phyloP scores from a whole-genome alignment of 2,797 vertebrate genomes.

The Stomatorhinus walkeri region DNA sequence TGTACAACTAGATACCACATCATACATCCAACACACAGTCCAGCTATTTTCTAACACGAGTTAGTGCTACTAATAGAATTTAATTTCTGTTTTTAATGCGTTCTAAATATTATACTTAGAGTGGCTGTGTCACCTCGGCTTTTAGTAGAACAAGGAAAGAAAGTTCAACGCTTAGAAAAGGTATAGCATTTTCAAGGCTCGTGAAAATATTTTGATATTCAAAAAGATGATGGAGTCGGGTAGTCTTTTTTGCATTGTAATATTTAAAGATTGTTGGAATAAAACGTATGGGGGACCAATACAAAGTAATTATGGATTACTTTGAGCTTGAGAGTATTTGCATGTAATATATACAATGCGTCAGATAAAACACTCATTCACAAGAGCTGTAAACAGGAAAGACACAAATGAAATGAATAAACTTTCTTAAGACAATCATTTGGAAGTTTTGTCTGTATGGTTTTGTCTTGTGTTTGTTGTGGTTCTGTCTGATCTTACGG shows the following conservation, averaged over 20 bases:
- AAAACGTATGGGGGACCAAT: slow-evolving; percentile 5
- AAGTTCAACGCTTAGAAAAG: slow-evolving; percentile 9
- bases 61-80: slow-evolving; percentile 28
- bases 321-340: slow-evolving; percentile 1
- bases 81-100: slow-evolving; percentile 18
- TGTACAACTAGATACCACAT: neutral
- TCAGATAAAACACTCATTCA: slow-evolving; percentile 19
- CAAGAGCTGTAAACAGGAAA: slow-evolving; percentile 22
- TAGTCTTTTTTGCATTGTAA: slow-evolving; percentile 17
- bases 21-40: slow-evolving; percentile 12
- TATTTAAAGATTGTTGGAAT: slow-evolving; percentile 19
- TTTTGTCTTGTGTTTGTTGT: neutral
- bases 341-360: slow-evolving; percentile 17
- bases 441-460: neutral
- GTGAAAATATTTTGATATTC: slow-evolving; percentile 20
- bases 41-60: slow-evolving; percentile 19
- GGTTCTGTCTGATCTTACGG: neutral
- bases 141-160: slow-evolving; percentile 25
- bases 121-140: slow-evolving; percentile 32
- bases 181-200: slow-evolving; percentile 16
- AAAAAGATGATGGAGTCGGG: slow-evolving; percentile 15
- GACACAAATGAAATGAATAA: slow-evolving; percentile 22
- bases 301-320: slow-evolving; percentile 1
- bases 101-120: slow-evolving; percentile 24
- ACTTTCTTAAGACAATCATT: slow-evolving; percentile 25